Percentiles rank a stretch among this genome's conserved stretches.
These are phyloP conservation scores for Microtus richardsoni DNA, from an alignment of 2,113 vertebrate genomes.

Conservation along the genomic window DNA sequence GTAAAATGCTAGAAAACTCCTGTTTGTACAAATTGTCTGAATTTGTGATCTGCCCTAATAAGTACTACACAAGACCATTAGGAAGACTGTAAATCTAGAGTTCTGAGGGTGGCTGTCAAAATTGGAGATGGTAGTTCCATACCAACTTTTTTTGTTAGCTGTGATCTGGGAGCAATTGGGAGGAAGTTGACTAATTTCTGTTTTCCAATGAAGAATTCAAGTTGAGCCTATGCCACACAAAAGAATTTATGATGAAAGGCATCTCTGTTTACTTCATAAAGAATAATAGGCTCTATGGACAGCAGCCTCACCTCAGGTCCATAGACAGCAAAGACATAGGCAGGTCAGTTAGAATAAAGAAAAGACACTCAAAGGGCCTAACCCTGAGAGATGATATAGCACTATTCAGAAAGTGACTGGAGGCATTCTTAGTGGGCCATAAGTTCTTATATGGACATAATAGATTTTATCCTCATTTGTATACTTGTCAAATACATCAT, in stretches of 20 bases:
- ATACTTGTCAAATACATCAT: background rate
- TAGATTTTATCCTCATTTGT: background rate
- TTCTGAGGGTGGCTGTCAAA: background rate
- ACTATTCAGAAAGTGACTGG: background rate
- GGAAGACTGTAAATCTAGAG: background rate
- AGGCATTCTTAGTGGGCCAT: background rate
- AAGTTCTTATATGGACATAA: background rate
- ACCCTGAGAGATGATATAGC: background rate
- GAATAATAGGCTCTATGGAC: fast-evolving
- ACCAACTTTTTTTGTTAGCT: background rate
- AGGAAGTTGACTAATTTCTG: background rate
- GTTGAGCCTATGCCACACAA: background rate
- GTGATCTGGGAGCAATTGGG: background rate
- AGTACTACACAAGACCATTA: fast-evolving
- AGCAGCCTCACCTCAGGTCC: fast-evolving
- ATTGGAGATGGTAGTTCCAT: fast-evolving
- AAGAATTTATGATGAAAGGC: background rate
- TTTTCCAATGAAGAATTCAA: background rate
- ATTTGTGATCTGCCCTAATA: background rate
- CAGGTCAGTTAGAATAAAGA: background rate
- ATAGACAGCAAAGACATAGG: background rate
- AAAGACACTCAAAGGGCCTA: background rate
- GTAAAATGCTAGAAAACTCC: background rate
- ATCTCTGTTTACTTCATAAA: fast-evolving
- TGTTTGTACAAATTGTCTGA: background rate